Evolutionary conservation across 2,113 vertebrate genomes (phyloP), one percentile per base, ranked within the genome.

Genomic region (Dromaius novaehollandiae): DNA sequence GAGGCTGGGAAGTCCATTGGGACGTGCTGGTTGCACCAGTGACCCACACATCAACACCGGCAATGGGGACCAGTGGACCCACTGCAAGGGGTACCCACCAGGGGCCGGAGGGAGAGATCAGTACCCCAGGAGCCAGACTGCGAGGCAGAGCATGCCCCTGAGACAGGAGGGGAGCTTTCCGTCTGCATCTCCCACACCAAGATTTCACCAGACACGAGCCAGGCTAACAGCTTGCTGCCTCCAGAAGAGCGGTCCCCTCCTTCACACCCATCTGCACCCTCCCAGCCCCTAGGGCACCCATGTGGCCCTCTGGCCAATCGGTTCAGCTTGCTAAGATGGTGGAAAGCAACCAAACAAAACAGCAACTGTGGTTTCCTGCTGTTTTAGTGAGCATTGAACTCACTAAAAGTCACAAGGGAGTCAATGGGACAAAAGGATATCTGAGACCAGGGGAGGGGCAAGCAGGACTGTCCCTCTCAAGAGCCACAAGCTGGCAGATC

Each of bases 191-290:
- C 36, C 80, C 50, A 61, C 38, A 30, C 11, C 80, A 44, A 75
- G 56, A 55, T 14, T 83, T 84, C 21, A 53, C 14, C 13, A 95
- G 40, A 42, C 48, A 60, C 17, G 42, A 79, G 53, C 12, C n/a
- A 74, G 70, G 21, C 16, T 28, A 77, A 82, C 34, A 75, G 14
- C 42, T 60, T 71, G 40, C 58, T 86, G 38, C 13, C 46, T 92
- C 40, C 18, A 19, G 73, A 86, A 18, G 15, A 21, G 13, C 73
- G 18, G 25, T n/a, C 30, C 12, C 25, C n/a, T 61, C n/a, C 42
- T 68, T 64, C 12, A n/a, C 26, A 38, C 46, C 6, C 5, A 7
- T 25, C 21, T 1, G 0, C 19, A 60, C 13, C 4, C 16, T 60
- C 38, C 38, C 44, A 30, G 25, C 13, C n/a, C 26, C 32, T 40